A percentile compares a stretch with the other conserved stretches of the same genome.
phyloP scores from a whole-genome alignment of 2,113 vertebrate species.

The Acanthochromis polyacanthus region DNA sequence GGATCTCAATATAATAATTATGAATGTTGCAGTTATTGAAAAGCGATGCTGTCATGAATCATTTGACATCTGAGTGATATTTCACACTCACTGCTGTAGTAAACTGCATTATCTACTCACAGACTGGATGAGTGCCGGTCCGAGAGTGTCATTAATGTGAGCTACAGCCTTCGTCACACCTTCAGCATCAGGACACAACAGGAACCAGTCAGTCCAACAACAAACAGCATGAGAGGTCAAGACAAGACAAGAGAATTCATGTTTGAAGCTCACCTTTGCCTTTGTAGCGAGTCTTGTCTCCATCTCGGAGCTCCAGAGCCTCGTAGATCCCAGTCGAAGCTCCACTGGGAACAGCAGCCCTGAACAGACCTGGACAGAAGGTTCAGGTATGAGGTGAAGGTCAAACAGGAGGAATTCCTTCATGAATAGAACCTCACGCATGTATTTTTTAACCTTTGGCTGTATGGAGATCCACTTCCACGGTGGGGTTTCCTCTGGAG shows the following conservation, averaged over 20 bases:
- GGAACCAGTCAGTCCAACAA: not conserved
- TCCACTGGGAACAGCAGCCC: slow-evolving; percentile 92
- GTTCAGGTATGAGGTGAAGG: not conserved
- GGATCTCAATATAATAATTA: too few species aligned
- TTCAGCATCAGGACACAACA: slow-evolving; percentile 48
- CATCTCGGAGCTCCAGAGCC: slow-evolving; percentile 92
- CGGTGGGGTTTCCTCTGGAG: slow-evolving; percentile 87
- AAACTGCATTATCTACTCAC: slow-evolving; percentile 81
- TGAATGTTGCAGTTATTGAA: too few species aligned
- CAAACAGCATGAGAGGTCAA: not conserved
- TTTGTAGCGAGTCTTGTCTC: slow-evolving; percentile 92
- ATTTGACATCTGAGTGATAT: too few species aligned
- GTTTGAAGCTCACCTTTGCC: slow-evolving; percentile 87
- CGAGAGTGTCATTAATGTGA: slow-evolving; percentile 93
- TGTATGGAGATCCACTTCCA: slow-evolving; percentile 92
- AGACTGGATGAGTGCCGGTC: slow-evolving; percentile 89
- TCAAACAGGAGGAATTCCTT: not conserved
- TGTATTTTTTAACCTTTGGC: slow-evolving; percentile 85
- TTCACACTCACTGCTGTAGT: too few species aligned
- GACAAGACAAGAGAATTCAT: not conserved
- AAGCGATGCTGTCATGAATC: too few species aligned
- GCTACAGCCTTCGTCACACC: slow-evolving; percentile 94
- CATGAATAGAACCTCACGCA: too few species aligned
- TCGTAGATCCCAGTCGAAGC: slow-evolving; percentile 95
- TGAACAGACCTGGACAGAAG: slow-evolving; percentile 88